Evolutionary conservation across 30 jellyfish, hydroid and myxozoan genomes (phyloP), one percentile per base, ranked within the genome.

Genomic region (Pelagia noctiluca): DNA sequence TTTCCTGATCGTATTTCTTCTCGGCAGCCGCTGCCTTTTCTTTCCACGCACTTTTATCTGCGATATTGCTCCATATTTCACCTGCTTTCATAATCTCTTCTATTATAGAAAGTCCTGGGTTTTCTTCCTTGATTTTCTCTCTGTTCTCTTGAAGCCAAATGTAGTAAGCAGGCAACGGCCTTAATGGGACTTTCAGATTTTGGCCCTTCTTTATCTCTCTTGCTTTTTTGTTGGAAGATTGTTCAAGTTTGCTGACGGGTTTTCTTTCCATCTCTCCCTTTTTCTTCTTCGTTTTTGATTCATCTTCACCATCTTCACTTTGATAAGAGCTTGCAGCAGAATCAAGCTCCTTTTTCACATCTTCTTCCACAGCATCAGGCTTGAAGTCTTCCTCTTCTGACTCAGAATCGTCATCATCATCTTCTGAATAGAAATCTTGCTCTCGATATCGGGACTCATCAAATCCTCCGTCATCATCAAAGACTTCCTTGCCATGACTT

Each of bases 1-100:
- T 47, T 3, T 84, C 98, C 23, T 50, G 52, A 5, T 66, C 82
- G 89, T 92, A 92, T 36, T 83, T 57, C 62, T 75, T 87, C 63
- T 92, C 86, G 3, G 92, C 98, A 33, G 72, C 52, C 24, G 25
- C 70, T 0, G 98, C 95, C 42, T 85, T 67, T 19, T 34, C 57
- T 26, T 73, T 96, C 97, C 98, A 87, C 67, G 86, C 98, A 76
- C 92, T 34, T 72, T 86, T 92, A 68, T 85, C 98, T 0, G 86
- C 49, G 1, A 85, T 42, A 38, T 70, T 66, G 22, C 79, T 78
- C 98, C 98, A 92, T 36, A 63, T 37, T 62, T 92, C 98, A 0
- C 95, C 98, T 31, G 95, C 98, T 77, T 92, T 92, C 80, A 64
- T 92, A 25, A 96, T 52, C 7, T 86, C 66, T n/a, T 92, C 98